Base-by-base conservation (phyloP, 2,113 vertebrate species). In the Alces alces region DNA sequence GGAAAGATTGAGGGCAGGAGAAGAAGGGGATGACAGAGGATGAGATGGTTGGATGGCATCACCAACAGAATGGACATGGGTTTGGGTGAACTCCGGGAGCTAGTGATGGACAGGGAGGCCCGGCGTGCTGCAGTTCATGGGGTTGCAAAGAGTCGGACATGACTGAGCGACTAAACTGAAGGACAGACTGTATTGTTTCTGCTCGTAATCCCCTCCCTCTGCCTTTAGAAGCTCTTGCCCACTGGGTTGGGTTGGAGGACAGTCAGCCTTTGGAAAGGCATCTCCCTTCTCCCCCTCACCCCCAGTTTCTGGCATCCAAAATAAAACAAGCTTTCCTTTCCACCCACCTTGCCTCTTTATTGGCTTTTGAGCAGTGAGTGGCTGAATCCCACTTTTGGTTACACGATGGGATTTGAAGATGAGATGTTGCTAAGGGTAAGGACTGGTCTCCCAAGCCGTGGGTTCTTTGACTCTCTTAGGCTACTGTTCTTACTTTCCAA, bases 361-460 rank as follows among this genome's bases (percentile, higher is more conserved):
- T 43, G 70, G 36, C 23, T 43, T 76, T 76, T 76, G 70, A 76
- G 39, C 70, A 43, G 39, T 76, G 36, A 76, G 70, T 6, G 14
- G 70, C 6, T 43, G 36, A 43, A 76, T 36, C 36, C 36, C 70
- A 27, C 36, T 76, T 76, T 43, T 27, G 39, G 36, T 43, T 27
- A 27, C 70, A 27, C 0, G 0, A 13, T n/a, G 17, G 47, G 30
- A 2, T 5, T 58, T 7, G 3, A 50, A 2, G 73, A 19, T 10
- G 12, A 47, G 12, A 17, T 54, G 55, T 19, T 27, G 28, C 78
- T 17, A 2, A 9, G 45, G 15, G 13, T 2, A 28, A 36, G 10
- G 23, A 28, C 9, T 4, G 6, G 4, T 36, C 17, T 39, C 61
- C 78, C n/a, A 12, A 30, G 28, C 6, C 1, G 78, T 11, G 55